Percentiles rank a stretch among this genome's conserved stretches.
phyloP scores from a whole-genome alignment of 2,888 invertebrate species.

The Bellardia bayeri region DNA sequence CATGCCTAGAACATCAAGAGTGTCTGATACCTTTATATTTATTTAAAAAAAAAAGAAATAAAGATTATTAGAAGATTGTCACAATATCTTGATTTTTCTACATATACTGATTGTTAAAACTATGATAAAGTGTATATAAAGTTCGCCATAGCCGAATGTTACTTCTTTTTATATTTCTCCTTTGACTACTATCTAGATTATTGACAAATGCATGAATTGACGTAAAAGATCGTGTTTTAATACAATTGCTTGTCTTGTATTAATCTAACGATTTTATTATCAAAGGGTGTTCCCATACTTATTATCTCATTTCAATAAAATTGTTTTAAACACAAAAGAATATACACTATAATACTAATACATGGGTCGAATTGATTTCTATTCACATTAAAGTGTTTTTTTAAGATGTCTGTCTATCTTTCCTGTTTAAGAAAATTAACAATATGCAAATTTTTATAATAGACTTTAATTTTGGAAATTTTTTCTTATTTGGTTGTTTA shows the following conservation, averaged over 20 bases:
- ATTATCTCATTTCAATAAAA: too few relatives aligned
- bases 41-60: too few relatives aligned
- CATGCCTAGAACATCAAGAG: too few relatives aligned
- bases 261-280: neutral
- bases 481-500: neutral
- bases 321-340: neutral
- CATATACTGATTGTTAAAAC: too few relatives aligned
- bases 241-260: neutral
- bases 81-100: too few relatives aligned
- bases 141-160: too few relatives aligned
- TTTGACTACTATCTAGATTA: neutral
- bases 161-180: neutral
- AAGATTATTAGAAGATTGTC: too few relatives aligned
- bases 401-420: neutral
- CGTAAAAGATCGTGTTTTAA: slow-evolving; percentile 17
- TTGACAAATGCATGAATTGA: slow-evolving; percentile 21
- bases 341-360: neutral
- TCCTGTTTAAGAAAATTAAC: neutral
- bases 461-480: slow-evolving; percentile 6
- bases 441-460: slow-evolving; percentile 3
- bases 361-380: neutral
- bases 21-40: too few relatives aligned
- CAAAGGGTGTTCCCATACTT: slow-evolving; percentile 50
- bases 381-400: neutral
- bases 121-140: too few relatives aligned